These are phyloP conservation scores for Agrochola litura DNA, from an alignment of 2,888 invertebrate species.

Conservation along the genomic window DNA sequence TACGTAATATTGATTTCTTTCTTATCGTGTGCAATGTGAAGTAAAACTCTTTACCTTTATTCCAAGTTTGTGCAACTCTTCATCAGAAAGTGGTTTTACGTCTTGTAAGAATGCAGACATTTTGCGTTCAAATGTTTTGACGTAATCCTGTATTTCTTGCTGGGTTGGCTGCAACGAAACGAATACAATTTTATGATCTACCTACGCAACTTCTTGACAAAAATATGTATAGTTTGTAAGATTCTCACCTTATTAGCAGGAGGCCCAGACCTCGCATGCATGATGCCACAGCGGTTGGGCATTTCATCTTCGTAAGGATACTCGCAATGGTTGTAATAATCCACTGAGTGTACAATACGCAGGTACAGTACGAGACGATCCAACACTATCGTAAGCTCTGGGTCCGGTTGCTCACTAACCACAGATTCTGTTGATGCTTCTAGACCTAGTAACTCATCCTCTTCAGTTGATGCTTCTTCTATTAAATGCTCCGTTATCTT, in stretches of 20 bases:
- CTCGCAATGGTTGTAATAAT: constrained; percentile 99
- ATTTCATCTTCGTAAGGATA: constrained; percentile 99
- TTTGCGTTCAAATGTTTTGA: constrained; percentile 96
- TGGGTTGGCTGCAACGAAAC: constrained; percentile 90
- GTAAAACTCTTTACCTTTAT: constrained; percentile 90
- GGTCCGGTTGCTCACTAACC: constrained; percentile 79
- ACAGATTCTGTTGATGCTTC: constrained; percentile 80
- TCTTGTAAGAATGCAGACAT: constrained; percentile 97
- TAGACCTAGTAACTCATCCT: constrained; percentile 97
- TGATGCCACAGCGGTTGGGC: constrained; percentile 99
- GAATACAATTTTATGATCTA: background rate
- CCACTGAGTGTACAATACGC: constrained; percentile 99
- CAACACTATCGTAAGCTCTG: constrained; percentile 91
- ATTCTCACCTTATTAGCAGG: constrained; percentile 94
- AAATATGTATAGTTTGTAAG: background rate
- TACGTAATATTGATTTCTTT: background rate
- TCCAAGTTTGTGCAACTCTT: constrained; percentile 96
- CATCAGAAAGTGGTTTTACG: constrained; percentile 92
- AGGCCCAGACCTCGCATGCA: constrained; percentile 98
- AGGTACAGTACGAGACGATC: constrained; percentile 97
- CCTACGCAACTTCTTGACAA: background rate
- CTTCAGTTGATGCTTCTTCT: constrained; percentile 99
- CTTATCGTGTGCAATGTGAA: background rate
- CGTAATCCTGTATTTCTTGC: constrained; percentile 94
- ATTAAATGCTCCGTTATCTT: constrained; percentile 99